Evolutionary conservation across 2,888 invertebrate genomes (phyloP), one percentile per base, ranked within the genome.

Genomic region (Leptinotarsa peninsularis): DNA sequence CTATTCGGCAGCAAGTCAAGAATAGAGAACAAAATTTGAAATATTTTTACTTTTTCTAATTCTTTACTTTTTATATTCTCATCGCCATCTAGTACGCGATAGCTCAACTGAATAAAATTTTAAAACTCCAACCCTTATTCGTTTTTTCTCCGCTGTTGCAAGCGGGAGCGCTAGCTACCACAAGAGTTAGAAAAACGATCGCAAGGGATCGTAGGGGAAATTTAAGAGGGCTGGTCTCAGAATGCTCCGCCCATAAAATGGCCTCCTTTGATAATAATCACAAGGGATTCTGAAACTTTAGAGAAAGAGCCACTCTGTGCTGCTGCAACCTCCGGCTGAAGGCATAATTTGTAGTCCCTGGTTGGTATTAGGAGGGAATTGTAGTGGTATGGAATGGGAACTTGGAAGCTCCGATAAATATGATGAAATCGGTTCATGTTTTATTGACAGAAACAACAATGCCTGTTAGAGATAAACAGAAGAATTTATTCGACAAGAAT

Each of bases 171-270:
- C 87, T 83, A 87, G 86, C 86, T 86, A 83, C 86, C 85, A 73
- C 81, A 82, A 76, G 80, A 76, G 77, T 75, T 78, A 73, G 72
- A 76, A 79, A 84, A 83, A 82, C 70, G 21, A 23, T 14, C 21
- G 23, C 4, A 43, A 70, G 81, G 82, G 79, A 72, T 74, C 68
- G 71, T 79, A 80, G 80, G 79, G 82, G 81, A 81, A 79, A 76
- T 78, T 67, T 56, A 71, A 77, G 80, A 81, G 85, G 86, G 84
- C 76, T 78, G 84, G 82, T 81, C 82, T 75, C 72, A 72, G 72
- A 68, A 76, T 84, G 85, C 88, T 85, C 88, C 88, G 87, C 88
- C 88, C 84, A 84, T 86, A 88, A 88, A 87, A 88, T 88, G 88
- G 88, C 88, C 85, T 88, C 88, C 87, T 86, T 87, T 84, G 85